Percentiles rank a stretch among this genome's conserved stretches.
phyloP scores from a whole-genome alignment of 2,113 vertebrate species.

The Mirounga angustirostris region DNA sequence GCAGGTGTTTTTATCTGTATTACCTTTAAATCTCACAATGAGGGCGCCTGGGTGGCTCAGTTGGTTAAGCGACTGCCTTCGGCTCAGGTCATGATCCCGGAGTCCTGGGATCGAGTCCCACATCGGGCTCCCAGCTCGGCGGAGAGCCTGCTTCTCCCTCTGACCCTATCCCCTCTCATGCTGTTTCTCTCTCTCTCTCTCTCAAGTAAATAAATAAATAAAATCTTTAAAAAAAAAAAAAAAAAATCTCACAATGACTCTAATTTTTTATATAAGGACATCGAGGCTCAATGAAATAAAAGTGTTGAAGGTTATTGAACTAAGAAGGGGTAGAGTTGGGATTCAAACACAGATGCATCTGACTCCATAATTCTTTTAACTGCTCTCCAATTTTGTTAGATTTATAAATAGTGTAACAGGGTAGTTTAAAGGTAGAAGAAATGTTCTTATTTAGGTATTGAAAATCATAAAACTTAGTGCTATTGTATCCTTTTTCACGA shows the following conservation, averaged over 20 bases:
- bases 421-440: not conserved
- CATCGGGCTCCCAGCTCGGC: too few relatives aligned
- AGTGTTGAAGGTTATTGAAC: not conserved
- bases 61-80: too few relatives aligned
- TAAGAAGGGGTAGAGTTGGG: not conserved
- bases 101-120: too few relatives aligned
- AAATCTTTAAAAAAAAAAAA: too few relatives aligned
- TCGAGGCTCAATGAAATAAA: not conserved
- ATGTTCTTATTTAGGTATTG: not conserved
- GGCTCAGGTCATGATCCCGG: too few relatives aligned
- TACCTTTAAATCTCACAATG: not conserved
- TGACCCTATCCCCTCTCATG: too few relatives aligned
- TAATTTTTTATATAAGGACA: not conserved
- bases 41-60: too few relatives aligned
- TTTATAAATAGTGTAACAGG: slow-evolving; percentile 61
- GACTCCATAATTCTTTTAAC: not conserved
- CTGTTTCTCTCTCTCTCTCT: too few relatives aligned
- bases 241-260: not conserved
- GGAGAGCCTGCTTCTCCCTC: too few relatives aligned
- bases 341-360: not conserved
- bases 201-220: too few relatives aligned
- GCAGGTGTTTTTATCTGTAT: not conserved
- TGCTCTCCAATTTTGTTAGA: not conserved
- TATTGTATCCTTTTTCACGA: not conserved
- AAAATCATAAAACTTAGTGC: slow-evolving; percentile 48